Evolutionary conservation across 2,113 vertebrate species (phyloP), one percentile per base, ranked within the genome.

Genomic region (Thalassoma bifasciatum): DNA sequence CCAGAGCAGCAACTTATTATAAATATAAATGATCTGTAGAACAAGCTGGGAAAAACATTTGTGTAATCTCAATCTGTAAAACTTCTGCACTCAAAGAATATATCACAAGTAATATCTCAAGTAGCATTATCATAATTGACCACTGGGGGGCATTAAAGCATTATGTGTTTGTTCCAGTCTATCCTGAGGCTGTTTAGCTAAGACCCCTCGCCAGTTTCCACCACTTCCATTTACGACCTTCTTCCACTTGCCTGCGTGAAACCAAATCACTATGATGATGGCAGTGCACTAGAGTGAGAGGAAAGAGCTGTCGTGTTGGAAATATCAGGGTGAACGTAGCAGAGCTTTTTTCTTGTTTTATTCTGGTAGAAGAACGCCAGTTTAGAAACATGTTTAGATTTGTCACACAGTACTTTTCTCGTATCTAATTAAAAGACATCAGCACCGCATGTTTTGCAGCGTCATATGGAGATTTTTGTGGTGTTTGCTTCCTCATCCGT

Each of bases 121-220:
- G 17, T 5, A 14, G 17, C 22, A 13, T 67, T 71, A 44, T 34
- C 14, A 7, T 26, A 74, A 16, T 3, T 21, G 6, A 51, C 47
- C 89, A 85, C 83, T 82, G 90, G 91, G 85, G 86, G 85, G 89
- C 83, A 81, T 81, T 80, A 79, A 58, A 61, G 75, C 38, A 82
- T 79, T 60, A 60, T 52, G 49, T 64, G 59, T 51, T 75, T 24
- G 12, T 34, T 47, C 24, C n/a, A 17, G 10, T 59, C 51, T 0
- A 8, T 26, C 42, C 63, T 10, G 24, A 57, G 51, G 82, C 73
- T 64, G 63, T 78, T 46, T 70, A 79, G 68, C 72, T 42, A 52
- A 70, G 66, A 63, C 50, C 54, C 44, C 37, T 66, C 58, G 57
- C 65, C 46, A 59, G 59, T 83, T 85, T 85, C 64, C 62, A 65